Percentiles rank a stretch among this genome's conserved stretches.
These are phyloP conservation scores for Furcifer pardalis DNA, from an alignment of 2,797 vertebrate species.

Conservation along the genomic window DNA sequence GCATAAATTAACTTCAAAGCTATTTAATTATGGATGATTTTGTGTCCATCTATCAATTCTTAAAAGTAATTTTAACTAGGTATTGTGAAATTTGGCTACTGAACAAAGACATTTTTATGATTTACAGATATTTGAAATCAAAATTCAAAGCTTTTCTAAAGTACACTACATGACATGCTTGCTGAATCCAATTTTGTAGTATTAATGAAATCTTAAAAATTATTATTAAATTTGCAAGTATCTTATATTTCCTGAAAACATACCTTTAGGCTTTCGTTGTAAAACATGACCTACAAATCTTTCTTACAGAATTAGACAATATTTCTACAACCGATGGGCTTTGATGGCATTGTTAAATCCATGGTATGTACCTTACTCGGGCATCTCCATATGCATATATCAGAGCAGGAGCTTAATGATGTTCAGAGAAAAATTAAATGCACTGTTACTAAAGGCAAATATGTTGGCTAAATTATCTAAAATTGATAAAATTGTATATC, in stretches of 20 bases:
- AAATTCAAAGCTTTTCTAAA: constrained; percentile 22
- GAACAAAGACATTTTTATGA: constrained; percentile 39
- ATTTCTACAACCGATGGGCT: background rate
- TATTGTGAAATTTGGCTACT: constrained; percentile 26
- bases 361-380: background rate
- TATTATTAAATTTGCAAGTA: constrained; percentile 38
- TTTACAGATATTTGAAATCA: constrained; percentile 27
- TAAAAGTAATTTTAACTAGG: background rate
- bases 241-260: constrained; percentile 45
- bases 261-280: constrained; percentile 42
- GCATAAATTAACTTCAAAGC: background rate
- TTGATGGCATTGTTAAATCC: background rate
- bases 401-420: background rate
- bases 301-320: constrained; percentile 57
- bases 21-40: background rate
- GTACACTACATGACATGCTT: constrained; percentile 14
- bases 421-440: constrained; percentile 6
- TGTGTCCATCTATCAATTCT: background rate
- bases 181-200: constrained; percentile 55
- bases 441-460: background rate
- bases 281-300: constrained; percentile 50
- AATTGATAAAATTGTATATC: background rate
- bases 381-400: constrained; percentile 40
- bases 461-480: background rate
- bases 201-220: constrained; percentile 39